These are phyloP conservation scores for Syngnathus scovelli DNA, from an alignment of 2,113 vertebrate genomes.

Conservation along the genomic window DNA sequence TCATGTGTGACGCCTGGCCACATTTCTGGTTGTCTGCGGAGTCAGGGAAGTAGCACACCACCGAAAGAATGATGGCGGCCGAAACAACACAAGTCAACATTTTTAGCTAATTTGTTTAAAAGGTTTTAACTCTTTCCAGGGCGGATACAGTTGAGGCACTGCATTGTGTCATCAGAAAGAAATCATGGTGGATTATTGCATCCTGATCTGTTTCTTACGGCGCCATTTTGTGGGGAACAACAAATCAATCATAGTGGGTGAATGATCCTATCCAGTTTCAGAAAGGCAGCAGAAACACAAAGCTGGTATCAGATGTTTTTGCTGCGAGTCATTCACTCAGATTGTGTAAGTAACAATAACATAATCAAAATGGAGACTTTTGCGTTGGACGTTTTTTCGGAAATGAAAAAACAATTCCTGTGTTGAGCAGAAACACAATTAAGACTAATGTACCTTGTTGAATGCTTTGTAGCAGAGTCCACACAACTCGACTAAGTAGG, in stretches of 20 bases:
- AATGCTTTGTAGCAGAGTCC: constrained; percentile 94
- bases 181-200: not conserved
- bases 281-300: constrained; percentile 1
- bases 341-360: not conserved
- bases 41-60: constrained; percentile 37
- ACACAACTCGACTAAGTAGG: constrained; percentile 94
- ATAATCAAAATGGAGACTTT: not conserved
- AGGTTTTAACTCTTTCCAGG: constrained; percentile 33
- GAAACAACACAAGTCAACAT: constrained; percentile 32
- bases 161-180: not conserved
- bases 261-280: not conserved
- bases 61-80: constrained; percentile 40
- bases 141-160: not conserved
- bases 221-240: not conserved
- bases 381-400: no score
- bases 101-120: constrained; percentile 43
- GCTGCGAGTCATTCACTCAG: not conserved
- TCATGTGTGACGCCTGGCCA: constrained; percentile 57
- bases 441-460: constrained; percentile 81
- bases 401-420: no score
- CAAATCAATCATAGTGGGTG: not conserved
- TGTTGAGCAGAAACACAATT: not conserved
- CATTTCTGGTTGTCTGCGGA: constrained; percentile 50
- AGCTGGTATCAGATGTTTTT: not conserved
- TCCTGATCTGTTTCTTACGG: not conserved